Percentiles rank a stretch among this genome's conserved stretches.
Conservation (phyloP, 1,140 invertebrate species). For the Trichonephila inaurata region DNA sequence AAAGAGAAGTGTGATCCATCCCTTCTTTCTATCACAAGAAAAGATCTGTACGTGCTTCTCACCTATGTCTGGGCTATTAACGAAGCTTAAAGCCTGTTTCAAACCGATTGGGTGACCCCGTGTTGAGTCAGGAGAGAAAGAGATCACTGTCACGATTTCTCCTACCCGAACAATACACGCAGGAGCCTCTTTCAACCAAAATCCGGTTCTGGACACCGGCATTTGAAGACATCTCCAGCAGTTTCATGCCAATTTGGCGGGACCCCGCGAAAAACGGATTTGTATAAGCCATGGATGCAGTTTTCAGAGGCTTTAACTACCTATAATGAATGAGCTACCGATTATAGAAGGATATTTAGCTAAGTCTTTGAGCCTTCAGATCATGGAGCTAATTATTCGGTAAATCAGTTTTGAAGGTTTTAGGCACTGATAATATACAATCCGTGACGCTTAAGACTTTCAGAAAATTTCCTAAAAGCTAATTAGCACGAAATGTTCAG, state of each 20-base stretch:
- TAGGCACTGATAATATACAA: no score
- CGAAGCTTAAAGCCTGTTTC: slow-evolving; percentile 51
- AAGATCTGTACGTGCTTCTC: slow-evolving; percentile 64
- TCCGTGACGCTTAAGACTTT: no score
- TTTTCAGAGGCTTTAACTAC: not conserved
- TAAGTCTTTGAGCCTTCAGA: no score
- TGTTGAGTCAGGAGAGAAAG: slow-evolving; percentile 62
- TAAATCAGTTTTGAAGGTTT: no score
- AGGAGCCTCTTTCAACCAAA: slow-evolving; percentile 26
- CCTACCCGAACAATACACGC: slow-evolving; percentile 29
- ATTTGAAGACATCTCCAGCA: not conserved
- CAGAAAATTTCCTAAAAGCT: no score
- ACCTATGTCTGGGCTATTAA: slow-evolving; percentile 55
- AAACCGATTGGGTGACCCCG: slow-evolving; percentile 67
- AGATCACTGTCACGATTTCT: slow-evolving; percentile 71
- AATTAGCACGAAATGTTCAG: no score
- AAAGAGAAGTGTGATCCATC: slow-evolving; percentile 10
- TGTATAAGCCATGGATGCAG: not conserved
- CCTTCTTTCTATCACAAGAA: not conserved
- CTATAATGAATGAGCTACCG: not conserved
- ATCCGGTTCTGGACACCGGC: slow-evolving; percentile 38
- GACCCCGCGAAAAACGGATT: not conserved
- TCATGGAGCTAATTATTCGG: no score
- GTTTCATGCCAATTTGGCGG: slow-evolving; percentile 57
- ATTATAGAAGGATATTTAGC: not conserved